These are phyloP conservation scores for Scotopteryx bipunctaria DNA, from an alignment of 2,888 invertebrate species.

Conservation along the genomic window DNA sequence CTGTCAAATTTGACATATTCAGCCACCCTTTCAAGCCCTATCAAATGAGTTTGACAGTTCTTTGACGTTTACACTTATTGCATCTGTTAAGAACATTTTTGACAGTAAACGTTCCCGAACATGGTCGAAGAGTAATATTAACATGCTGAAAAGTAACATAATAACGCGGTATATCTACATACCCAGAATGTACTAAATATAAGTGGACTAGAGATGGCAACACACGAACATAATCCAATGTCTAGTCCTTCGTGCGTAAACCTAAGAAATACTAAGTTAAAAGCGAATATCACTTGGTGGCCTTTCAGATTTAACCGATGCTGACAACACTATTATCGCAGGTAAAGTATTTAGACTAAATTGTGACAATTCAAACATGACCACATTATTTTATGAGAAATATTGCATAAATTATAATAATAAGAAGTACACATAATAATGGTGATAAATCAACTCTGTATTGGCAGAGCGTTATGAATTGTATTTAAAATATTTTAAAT, in stretches of 20 bases:
- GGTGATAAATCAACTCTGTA: neutral
- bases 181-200: slow-evolving; percentile 26
- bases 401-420: too few relatives aligned
- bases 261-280: slow-evolving; percentile 46
- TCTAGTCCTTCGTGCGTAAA: slow-evolving; percentile 41
- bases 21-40: too few relatives aligned
- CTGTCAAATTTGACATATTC: too few relatives aligned
- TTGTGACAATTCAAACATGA: slow-evolving; percentile 15
- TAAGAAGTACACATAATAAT: too few relatives aligned
- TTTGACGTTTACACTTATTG: too few relatives aligned
- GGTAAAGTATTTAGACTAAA: slow-evolving; percentile 1
- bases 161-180: slow-evolving; percentile 1
- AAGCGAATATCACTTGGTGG: slow-evolving; percentile 63
- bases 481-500: slow-evolving; percentile 8
- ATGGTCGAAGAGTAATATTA: too few relatives aligned
- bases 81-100: too few relatives aligned
- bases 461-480: slow-evolving; percentile 23
- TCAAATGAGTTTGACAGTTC: too few relatives aligned
- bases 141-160: neutral
- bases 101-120: too few relatives aligned
- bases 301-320: slow-evolving; percentile 22
- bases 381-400: slow-evolving; percentile 1
- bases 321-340: slow-evolving; percentile 8
- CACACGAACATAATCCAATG: slow-evolving; percentile 36
- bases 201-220: slow-evolving; percentile 41